Evolutionary conservation across 2,113 vertebrate species (phyloP), one percentile per base, ranked within the genome.

Genomic region (Nibea coibor): DNA sequence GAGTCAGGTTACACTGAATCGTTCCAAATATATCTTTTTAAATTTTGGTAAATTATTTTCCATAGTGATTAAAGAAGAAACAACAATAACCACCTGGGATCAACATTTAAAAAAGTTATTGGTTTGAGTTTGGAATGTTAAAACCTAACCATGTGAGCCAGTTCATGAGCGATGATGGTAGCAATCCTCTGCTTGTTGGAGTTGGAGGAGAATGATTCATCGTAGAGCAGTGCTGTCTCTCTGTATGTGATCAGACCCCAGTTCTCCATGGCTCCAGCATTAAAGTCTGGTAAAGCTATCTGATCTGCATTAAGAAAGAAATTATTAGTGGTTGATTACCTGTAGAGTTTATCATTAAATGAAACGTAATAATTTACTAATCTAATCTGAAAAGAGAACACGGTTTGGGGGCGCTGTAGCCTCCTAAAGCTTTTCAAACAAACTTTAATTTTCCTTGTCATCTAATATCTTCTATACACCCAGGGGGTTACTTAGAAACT

Each of bases 211-310:
- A 89, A 92, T 0, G 0, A 0, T 1, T 79, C 7, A 54, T 95
- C 93, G 2, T 94, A 95, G 15, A 96, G 94, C 47, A 96, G 87
- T 0, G 94, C 92, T 0, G 95, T 95, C 87, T 96, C 95, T 85
- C 94, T 92, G 92, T 96, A 96, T 0, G 95, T 95, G 86, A 95
- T 96, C 72, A 96, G 87, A 51, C 95, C 95, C 95, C 95, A 96
- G 92, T 96, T 96, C 85, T 96, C 95, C 95, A 96, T 96, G 47
- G 95, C 95, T 53, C 94, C 95, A 3, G 94, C 91, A 9, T 93
- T 94, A 61, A 96, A 96, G 75, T 96, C 95, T 5, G 94, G 95
- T n/a, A 96, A 88, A 62, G 95, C 94, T 10, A 96, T 93, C 81
- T 95, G 94, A 86, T 96, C 95, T 96, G 84, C 9, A 61, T 50